Conservation (phyloP, 1,140 invertebrate genomes). For the Cyphomyrmex costatus region DNA sequence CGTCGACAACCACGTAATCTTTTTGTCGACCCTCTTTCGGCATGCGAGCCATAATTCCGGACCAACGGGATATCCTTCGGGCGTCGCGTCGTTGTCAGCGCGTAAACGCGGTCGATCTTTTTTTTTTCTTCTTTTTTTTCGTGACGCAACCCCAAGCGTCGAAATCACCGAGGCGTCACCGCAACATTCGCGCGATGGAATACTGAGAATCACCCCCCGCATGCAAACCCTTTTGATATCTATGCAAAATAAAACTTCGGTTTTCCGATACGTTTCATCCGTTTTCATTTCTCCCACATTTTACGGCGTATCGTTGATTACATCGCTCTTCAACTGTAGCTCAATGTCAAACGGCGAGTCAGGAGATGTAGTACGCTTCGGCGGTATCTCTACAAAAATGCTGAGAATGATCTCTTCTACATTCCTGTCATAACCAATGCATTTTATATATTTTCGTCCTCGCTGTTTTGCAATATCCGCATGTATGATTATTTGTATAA, state of each 20-base stretch:
- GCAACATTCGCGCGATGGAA: constrained; percentile 8
- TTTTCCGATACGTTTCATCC: constrained; percentile 54
- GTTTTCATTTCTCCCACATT: constrained; percentile 38
- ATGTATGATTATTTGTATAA: not conserved
- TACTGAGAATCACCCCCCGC: constrained; percentile 5
- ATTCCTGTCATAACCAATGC: not conserved
- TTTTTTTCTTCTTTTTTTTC: constrained; percentile 11
- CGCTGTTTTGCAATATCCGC: not conserved
- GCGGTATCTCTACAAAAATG: constrained; percentile 14
- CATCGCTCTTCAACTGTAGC: constrained; percentile 44
- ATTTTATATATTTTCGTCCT: not conserved
- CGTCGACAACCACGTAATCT: constrained; percentile 49
- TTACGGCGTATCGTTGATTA: constrained; percentile 50
- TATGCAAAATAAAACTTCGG: constrained; percentile 48
- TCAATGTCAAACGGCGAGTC: constrained; percentile 39
- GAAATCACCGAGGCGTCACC: not conserved
- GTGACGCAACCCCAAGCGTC: not conserved
- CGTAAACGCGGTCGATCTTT: not conserved
- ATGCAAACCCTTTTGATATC: constrained; percentile 12
- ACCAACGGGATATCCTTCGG: constrained; percentile 37
- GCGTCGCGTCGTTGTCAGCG: constrained; percentile 37
- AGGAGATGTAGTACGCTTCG: constrained; percentile 22
- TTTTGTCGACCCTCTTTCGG: constrained; percentile 18
- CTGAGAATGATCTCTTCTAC: constrained; percentile 20
- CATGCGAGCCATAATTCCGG: constrained; percentile 50